phyloP scores from a whole-genome alignment of 2,888 invertebrate species.

The Catocala sponsa region DNA sequence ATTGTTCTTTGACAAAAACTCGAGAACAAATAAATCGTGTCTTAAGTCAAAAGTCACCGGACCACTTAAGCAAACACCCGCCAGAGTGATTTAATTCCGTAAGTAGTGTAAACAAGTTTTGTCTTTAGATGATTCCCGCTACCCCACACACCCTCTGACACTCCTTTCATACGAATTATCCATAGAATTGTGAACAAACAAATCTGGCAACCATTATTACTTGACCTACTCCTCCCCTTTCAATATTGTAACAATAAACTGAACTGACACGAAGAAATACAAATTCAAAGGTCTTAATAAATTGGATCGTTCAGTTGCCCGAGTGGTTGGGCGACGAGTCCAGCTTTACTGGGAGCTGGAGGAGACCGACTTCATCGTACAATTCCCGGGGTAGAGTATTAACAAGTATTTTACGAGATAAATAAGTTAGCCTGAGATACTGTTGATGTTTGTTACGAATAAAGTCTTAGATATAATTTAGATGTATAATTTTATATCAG shows the following conservation, averaged over 20 bases:
- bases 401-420: slow-evolving; percentile 85
- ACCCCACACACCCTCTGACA: slow-evolving; percentile 58
- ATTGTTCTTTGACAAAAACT: slow-evolving; percentile 19
- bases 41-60: slow-evolving; percentile 54
- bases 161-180: slow-evolving; percentile 60
- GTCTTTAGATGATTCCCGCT: slow-evolving; percentile 62
- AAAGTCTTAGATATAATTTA: slow-evolving; percentile 35
- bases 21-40: slow-evolving; percentile 36
- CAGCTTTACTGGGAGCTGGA: slow-evolving; percentile 54
- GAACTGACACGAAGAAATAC: slow-evolving; percentile 56
- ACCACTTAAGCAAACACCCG: slow-evolving; percentile 70
- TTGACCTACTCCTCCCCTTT: slow-evolving; percentile 52
- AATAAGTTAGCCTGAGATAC: slow-evolving; percentile 82
- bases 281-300: slow-evolving; percentile 65
- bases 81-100: slow-evolving; percentile 80
- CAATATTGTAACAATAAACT: slow-evolving; percentile 47
- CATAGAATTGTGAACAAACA: slow-evolving; percentile 65
- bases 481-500: slow-evolving; percentile 35
- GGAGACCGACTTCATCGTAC: slow-evolving; percentile 70
- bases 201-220: slow-evolving; percentile 56
- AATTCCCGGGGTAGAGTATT: slow-evolving; percentile 78
- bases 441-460: slow-evolving; percentile 68
- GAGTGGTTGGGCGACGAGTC: slow-evolving; percentile 60
- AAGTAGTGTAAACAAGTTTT: slow-evolving; percentile 85
- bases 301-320: slow-evolving; percentile 57